Conservation (phyloP, 2,113 vertebrate genomes). For the Anolis sagrei region DNA sequence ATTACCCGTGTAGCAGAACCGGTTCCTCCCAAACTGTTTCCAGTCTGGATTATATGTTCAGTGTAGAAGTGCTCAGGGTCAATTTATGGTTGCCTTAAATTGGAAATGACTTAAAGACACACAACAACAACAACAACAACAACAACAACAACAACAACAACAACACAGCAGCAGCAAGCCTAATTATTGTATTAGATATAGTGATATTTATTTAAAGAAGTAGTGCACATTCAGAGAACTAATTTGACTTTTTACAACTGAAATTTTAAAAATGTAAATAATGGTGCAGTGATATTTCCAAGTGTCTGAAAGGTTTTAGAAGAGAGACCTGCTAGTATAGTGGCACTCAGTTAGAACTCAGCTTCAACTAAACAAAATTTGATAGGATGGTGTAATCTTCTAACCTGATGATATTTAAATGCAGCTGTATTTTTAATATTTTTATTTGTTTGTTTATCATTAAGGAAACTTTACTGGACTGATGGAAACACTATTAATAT, state of each 20-base stretch:
- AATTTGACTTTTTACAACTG: background rate
- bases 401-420: too few species aligned
- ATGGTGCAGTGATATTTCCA: background rate
- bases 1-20: too few species aligned
- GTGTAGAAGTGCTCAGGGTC: too few species aligned
- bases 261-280: background rate
- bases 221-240: background rate
- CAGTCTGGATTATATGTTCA: too few species aligned
- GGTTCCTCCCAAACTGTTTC: too few species aligned
- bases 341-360: background rate
- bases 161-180: too few species aligned
- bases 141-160: too few species aligned
- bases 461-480: conserved; percentile 96
- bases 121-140: too few species aligned
- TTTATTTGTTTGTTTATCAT: conserved; percentile 4
- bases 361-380: background rate
- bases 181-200: too few species aligned
- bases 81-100: too few species aligned
- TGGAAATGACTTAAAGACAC: too few species aligned
- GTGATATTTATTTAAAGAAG: background rate
- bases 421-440: background rate
- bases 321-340: background rate
- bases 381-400: background rate
- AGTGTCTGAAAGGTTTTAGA: background rate
- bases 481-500: conserved; percentile 97